Conservation (phyloP, 2,888 invertebrate species). For the Monochamus alternatus region DNA sequence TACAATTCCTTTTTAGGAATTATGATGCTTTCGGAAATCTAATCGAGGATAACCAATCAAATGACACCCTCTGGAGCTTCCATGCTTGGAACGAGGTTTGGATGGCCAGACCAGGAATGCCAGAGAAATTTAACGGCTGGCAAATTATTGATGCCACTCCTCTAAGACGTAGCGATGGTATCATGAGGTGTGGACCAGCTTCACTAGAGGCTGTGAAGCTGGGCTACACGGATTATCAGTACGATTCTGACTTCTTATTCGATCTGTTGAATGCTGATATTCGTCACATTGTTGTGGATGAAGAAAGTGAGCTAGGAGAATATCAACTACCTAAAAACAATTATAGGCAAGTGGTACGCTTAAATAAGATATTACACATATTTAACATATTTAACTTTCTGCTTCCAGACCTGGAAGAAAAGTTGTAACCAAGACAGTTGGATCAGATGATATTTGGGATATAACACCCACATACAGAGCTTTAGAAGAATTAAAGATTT, state of each 20-base stretch:
- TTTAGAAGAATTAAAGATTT: neutral
- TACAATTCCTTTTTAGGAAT: slow-evolving; percentile 66
- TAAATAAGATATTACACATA: neutral
- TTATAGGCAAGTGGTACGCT: neutral
- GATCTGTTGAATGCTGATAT: neutral
- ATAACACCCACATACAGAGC: neutral
- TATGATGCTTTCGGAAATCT: slow-evolving; percentile 80
- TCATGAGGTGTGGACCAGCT: slow-evolving; percentile 76
- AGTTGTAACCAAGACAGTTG: neutral
- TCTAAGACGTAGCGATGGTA: slow-evolving; percentile 78
- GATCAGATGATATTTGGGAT: slow-evolving; percentile 72
- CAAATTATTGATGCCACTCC: slow-evolving; percentile 87
- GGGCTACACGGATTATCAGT: neutral
- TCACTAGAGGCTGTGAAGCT: slow-evolving; percentile 75
- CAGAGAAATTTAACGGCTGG: slow-evolving; percentile 83
- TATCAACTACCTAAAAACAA: neutral
- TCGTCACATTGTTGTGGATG: neutral
- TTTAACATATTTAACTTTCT: neutral
- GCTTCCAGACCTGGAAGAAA: neutral
- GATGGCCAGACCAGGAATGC: slow-evolving; percentile 82
- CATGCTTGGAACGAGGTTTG: slow-evolving; percentile 88
- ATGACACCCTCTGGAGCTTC: slow-evolving; percentile 82
- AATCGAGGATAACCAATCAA: slow-evolving; percentile 64
- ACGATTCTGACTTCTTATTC: neutral
- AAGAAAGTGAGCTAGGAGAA: neutral